phyloP scores from a whole-genome alignment of 2,888 invertebrate species.

The Metallyticus violacea region DNA sequence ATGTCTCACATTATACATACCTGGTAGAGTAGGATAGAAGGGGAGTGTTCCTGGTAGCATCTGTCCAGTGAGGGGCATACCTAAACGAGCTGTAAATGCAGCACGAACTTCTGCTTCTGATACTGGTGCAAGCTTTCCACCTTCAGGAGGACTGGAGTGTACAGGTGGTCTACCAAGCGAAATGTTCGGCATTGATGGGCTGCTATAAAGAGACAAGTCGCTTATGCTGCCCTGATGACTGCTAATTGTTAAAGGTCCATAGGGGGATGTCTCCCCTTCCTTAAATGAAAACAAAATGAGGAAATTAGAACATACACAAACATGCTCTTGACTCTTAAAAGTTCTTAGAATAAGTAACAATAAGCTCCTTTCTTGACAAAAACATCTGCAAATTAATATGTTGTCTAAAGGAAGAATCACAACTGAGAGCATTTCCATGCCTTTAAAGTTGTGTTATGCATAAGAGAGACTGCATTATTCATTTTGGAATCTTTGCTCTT shows the following conservation, averaged over 20 bases:
- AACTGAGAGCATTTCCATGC: too few relatives aligned
- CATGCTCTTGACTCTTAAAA: too few relatives aligned
- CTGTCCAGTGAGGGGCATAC: slow-evolving; percentile 64
- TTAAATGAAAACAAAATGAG: too few relatives aligned
- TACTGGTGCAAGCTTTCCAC: slow-evolving; percentile 56
- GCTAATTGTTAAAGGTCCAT: slow-evolving; percentile 52
- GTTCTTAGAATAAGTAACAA: too few relatives aligned
- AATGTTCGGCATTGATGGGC: slow-evolving; percentile 96
- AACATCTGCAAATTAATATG: too few relatives aligned
- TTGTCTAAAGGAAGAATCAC: too few relatives aligned
- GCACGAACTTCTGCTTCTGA: slow-evolving; percentile 79
- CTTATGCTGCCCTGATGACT: slow-evolving; percentile 66
- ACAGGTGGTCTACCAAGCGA: slow-evolving; percentile 77
- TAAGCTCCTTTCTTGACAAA: too few relatives aligned
- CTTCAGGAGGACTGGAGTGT: slow-evolving; percentile 42
- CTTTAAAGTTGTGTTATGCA: too few relatives aligned
- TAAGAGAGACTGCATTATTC: too few relatives aligned
- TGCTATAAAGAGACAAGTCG: slow-evolving; percentile 81
- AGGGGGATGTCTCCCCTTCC: slow-evolving; percentile 71
- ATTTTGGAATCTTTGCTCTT: too few relatives aligned
- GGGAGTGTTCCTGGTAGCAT: slow-evolving; percentile 66
- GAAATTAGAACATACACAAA: slow-evolving; percentile 35
- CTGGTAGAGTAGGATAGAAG: slow-evolving; percentile 67
- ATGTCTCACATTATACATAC: not conserved
- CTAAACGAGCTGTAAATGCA: slow-evolving; percentile 63